Evolutionary conservation across 2,888 invertebrate species (phyloP).

Genomic region (Tiliacea aurago): DNA sequence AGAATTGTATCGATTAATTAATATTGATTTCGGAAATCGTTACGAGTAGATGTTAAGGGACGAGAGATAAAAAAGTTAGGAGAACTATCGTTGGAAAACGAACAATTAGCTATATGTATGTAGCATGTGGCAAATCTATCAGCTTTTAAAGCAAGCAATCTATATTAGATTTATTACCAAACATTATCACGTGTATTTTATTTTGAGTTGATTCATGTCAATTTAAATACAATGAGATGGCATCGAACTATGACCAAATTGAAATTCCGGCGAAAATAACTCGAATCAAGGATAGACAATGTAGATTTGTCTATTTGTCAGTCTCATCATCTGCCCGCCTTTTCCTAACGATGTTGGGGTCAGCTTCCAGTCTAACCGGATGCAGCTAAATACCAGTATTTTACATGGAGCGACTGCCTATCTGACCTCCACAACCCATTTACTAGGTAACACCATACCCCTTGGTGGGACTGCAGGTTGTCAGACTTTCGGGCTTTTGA

Average conservation of each 20-base stretch:
- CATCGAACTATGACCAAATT: not conserved
- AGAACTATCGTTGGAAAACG: not conserved
- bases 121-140: not conserved
- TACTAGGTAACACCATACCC: no score
- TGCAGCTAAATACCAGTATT: no score
- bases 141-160: not conserved
- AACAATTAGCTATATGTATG: not conserved
- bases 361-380: no score
- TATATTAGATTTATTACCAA: not conserved
- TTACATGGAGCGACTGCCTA: no score
- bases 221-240: slow-evolving; percentile 10
- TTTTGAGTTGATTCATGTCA: not conserved
- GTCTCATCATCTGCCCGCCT: not conserved
- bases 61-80: no score
- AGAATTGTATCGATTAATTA: no score
- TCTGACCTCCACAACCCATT: no score
- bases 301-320: not conserved
- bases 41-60: no score
- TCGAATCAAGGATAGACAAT: not conserved
- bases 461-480: no score
- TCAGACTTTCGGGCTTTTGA: no score
- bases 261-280: not conserved
- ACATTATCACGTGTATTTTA: not conserved
- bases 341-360: no score
- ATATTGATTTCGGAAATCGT: no score